Conservation (phyloP, 1,140 invertebrate genomes). For the Ladona fulva region DNA sequence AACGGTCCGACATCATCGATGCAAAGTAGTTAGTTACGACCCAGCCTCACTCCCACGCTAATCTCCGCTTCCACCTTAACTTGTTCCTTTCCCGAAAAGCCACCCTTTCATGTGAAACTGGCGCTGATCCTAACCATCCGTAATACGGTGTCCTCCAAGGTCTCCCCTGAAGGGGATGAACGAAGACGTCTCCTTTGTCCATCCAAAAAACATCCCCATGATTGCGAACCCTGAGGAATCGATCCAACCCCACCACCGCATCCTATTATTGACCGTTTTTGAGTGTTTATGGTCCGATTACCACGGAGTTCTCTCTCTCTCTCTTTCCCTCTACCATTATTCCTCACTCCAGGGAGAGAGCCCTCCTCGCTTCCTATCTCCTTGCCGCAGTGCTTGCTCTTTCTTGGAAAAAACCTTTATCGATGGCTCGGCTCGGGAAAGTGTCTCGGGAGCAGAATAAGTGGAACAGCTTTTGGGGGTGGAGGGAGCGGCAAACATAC, state of each 20-base stretch:
- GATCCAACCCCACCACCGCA: neutral
- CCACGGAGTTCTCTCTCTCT: neutral
- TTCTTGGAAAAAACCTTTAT: neutral
- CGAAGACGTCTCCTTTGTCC: too few relatives aligned
- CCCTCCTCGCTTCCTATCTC: neutral
- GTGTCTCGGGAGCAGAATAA: neutral
- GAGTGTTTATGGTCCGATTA: slow-evolving; percentile 3
- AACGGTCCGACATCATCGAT: too few relatives aligned
- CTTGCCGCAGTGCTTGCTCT: neutral
- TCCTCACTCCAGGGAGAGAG: neutral
- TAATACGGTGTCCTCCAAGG: too few relatives aligned
- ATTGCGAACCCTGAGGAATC: neutral
- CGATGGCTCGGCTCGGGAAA: neutral
- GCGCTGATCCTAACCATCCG: too few relatives aligned
- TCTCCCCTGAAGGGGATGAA: too few relatives aligned
- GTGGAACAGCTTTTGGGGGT: neutral
- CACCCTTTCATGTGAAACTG: too few relatives aligned
- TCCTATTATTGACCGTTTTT: neutral
- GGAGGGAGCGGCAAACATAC: neutral
- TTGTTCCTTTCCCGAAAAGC: too few relatives aligned
- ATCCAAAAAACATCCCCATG: too few relatives aligned
- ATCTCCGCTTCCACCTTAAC: too few relatives aligned
- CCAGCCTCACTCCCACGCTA: too few relatives aligned
- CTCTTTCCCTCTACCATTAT: neutral
- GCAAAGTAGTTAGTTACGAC: too few relatives aligned